phyloP scores from a whole-genome alignment of 2,888 invertebrate species.

The Apodemia mormo region DNA sequence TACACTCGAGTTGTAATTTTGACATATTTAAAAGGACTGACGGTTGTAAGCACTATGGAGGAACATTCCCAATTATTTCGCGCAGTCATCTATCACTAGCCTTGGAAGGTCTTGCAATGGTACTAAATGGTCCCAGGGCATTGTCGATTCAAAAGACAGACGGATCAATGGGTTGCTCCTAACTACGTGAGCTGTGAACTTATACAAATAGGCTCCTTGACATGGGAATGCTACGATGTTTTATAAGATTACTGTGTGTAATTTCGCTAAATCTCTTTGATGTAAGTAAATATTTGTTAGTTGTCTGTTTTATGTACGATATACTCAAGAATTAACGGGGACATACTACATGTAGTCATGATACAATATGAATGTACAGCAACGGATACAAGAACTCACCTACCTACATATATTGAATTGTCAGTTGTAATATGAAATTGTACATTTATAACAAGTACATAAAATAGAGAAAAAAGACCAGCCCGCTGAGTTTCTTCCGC shows the following conservation, averaged over 20 bases:
- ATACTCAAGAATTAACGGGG: neutral
- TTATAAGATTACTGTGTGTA: slow-evolving; percentile 33
- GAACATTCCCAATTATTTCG: slow-evolving; percentile 46
- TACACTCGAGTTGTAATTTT: neutral
- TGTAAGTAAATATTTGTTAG: slow-evolving; percentile 23
- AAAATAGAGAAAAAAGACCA: too few relatives aligned
- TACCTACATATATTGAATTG: too few relatives aligned
- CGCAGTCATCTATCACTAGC: slow-evolving; percentile 50
- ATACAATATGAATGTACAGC: too few relatives aligned
- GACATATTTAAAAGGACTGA: slow-evolving; percentile 1
- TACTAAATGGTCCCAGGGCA: slow-evolving; percentile 43
- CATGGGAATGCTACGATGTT: slow-evolving; percentile 41
- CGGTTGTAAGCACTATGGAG: slow-evolving; percentile 8
- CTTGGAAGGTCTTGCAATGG: slow-evolving; percentile 33
- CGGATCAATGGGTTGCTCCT: slow-evolving; percentile 66
- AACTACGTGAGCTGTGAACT: slow-evolving; percentile 70
- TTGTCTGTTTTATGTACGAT: slow-evolving; percentile 2
- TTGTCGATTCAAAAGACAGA: slow-evolving; percentile 61
- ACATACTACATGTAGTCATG: too few relatives aligned
- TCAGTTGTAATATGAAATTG: too few relatives aligned
- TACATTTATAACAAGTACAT: too few relatives aligned
- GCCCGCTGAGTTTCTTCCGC: too few relatives aligned
- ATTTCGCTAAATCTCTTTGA: slow-evolving; percentile 34
- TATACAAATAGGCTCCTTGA: slow-evolving; percentile 59
- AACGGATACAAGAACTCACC: too few relatives aligned